Evolutionary conservation across 2,888 invertebrate species (phyloP), one percentile per base, ranked within the genome.

Genomic region (Creontiades dilutus): DNA sequence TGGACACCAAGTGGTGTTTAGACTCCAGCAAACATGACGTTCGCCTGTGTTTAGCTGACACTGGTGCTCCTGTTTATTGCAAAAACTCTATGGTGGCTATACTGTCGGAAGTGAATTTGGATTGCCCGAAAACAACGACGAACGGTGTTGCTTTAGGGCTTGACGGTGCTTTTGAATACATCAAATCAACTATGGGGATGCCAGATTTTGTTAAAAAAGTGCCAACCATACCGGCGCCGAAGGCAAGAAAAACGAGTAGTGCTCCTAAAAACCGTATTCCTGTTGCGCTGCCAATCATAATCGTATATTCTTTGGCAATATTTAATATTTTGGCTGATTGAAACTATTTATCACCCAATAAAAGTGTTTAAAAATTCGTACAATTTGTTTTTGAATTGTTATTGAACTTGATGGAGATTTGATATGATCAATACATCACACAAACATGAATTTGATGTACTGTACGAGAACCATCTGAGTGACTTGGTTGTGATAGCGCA

Each of bases 101-200:
- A 13, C 19, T 80, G 78, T 80, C 78, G 0, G 19, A 80, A 9
- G 78, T 47, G 16, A 80, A 80, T 47, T 80, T 80, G 14, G 78
- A 47, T 3, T 80, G 78, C 19, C 78, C 78, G 19, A 47, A 80
- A 13, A 47, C 37, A 5, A 80, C 78, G 1, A 80, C 37, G 11
- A 80, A 37, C 3, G 78, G 78, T 11, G 46, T 80, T 13, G 78
- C 78, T 14, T 37, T 46, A 28, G 78, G 78, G 16, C 14, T 80
- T 0, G 78, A 80, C 9, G 78, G 78, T 1, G 78, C 78, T 13
- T 80, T 80, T 19, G 78, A 80, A 46, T 80, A 80, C 78, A 80
- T 80, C 78, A 80, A 80, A 47, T 16, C 78, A 19, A 80, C 46
- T 46, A 80, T 80, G 37, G 78, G 78, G 19, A 80, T 80, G 78